Conservation (phyloP, 2,888 invertebrate species). For the Mythimna loreyi region DNA sequence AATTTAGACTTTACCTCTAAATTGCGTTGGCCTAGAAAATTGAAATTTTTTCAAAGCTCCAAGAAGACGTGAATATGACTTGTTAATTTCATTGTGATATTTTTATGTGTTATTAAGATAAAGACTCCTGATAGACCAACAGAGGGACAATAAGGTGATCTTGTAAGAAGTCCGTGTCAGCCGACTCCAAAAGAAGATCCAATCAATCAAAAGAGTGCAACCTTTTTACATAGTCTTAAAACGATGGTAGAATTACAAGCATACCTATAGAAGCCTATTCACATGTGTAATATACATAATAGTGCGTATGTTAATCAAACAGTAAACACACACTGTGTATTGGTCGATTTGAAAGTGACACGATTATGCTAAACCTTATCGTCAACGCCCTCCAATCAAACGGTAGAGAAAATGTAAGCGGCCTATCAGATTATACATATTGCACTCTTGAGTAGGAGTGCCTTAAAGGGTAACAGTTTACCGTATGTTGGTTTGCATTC, state of each 20-base stretch:
- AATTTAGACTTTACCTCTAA: too few relatives aligned
- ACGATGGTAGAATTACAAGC: not conserved
- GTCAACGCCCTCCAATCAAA: slow-evolving; percentile 47
- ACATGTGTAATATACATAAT: not conserved
- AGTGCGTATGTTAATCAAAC: slow-evolving; percentile 18
- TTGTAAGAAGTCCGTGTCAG: too few relatives aligned
- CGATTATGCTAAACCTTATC: slow-evolving; percentile 46
- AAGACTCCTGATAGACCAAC: too few relatives aligned
- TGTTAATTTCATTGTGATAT: too few relatives aligned
- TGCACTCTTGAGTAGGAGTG: slow-evolving; percentile 4
- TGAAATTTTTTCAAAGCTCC: too few relatives aligned
- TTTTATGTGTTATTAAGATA: too few relatives aligned
- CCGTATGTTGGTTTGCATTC: not conserved
- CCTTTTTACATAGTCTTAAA: not conserved
- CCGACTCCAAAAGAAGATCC: too few relatives aligned
- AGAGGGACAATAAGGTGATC: too few relatives aligned
- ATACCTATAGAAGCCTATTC: too few relatives aligned
- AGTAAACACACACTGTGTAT: slow-evolving; percentile 50
- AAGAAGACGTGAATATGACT: too few relatives aligned
- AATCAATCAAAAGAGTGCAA: not conserved
- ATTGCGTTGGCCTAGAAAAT: too few relatives aligned
- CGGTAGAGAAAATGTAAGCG: not conserved
- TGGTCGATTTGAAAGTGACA: slow-evolving; percentile 47
- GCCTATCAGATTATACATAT: slow-evolving; percentile 29
- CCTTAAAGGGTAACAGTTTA: slow-evolving; percentile 2